A percentile compares a stretch with the other conserved stretches of the same genome.
phyloP scores from a whole-genome alignment of 2,113 vertebrate species.

The Oreocharis arfaki region DNA sequence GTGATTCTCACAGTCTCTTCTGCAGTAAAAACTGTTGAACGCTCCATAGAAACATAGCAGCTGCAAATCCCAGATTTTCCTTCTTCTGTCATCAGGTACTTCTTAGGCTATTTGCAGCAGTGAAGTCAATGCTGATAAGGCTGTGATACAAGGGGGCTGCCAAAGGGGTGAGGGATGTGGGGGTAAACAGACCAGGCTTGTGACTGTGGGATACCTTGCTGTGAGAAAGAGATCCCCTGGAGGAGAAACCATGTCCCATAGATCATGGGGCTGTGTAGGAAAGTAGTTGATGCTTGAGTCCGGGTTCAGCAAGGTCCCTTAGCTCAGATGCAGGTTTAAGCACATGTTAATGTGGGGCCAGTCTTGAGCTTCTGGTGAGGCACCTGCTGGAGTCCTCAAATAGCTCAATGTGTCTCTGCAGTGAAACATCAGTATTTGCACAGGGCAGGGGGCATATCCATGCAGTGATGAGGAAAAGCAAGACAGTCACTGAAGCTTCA shows the following conservation, averaged over 20 bases:
- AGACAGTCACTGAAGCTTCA: background rate
- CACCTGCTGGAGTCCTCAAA: background rate
- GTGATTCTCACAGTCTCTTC: background rate
- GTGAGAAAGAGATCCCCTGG: background rate
- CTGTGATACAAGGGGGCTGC: rapidly evolving
- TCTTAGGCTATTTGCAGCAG: background rate
- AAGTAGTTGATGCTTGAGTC: background rate
- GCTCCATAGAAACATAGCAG: background rate
- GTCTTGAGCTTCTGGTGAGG: background rate
- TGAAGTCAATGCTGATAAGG: background rate
- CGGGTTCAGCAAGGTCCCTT: background rate
- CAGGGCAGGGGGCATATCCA: background rate
- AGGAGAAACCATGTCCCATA: background rate
- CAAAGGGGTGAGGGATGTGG: no score
- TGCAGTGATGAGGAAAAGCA: background rate
- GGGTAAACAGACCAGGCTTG: rapidly evolving
- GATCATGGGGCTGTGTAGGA: background rate
- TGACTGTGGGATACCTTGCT: background rate
- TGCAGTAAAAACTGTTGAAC: background rate
- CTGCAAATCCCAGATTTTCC: background rate
- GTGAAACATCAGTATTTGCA: background rate
- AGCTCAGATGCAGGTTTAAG: background rate
- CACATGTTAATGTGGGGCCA: background rate
- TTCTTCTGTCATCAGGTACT: background rate
- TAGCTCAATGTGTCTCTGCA: background rate